Evolutionary conservation across 2,797 vertebrate species (phyloP), one percentile per base, ranked within the genome.

Genomic region (Pyrocephalus nanus): DNA sequence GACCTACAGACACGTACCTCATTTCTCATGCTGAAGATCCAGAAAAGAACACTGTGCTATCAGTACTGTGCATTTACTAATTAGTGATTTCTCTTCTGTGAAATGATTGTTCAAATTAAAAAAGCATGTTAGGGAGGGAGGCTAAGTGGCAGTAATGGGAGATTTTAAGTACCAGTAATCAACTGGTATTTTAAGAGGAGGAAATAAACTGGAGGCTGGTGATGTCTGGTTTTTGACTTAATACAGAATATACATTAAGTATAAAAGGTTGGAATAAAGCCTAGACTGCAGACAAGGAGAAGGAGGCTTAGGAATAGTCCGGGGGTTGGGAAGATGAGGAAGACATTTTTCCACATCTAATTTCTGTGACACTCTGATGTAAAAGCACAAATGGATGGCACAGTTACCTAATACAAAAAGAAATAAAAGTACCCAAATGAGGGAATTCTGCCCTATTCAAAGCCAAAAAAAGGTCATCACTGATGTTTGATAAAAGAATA

Each of bases 51-150:
- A 42, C 48, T 72, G 36, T 43, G 48, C 13, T 90, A 84, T 90
- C 76, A 64, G 76, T 51, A 66, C 32, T 9, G 0, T 40, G 14
- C 47, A 62, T 80, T 88, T 81, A 80, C 57, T 78, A 62, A 83
- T 83, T 88, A 80, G 51, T 86, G 71, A 92, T 93, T 93, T 92
- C 80, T 95, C 87, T 91, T 85, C 80, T 86, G 45, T 84, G 64
- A 96, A 97, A 95, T 70, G 21, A n/a, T 57, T 78, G 54, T 83
- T 53, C 36, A 71, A 90, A 93, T 43, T 15, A 64, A 94, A 92
- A 94, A 92, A 93, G 6, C 40, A 66, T 23, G 54, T 86, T 58
- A 90, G 85, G 86, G 75, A 90, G 85, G 86, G 75, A 65, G 60
- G 61, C 38, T 62, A 89, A 92, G 60, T 87, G 58, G 80, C 71